Percentiles rank a stretch among this genome's conserved stretches.
Conservation (phyloP, 2,888 invertebrate species). For the Eumerus sabulonum region DNA sequence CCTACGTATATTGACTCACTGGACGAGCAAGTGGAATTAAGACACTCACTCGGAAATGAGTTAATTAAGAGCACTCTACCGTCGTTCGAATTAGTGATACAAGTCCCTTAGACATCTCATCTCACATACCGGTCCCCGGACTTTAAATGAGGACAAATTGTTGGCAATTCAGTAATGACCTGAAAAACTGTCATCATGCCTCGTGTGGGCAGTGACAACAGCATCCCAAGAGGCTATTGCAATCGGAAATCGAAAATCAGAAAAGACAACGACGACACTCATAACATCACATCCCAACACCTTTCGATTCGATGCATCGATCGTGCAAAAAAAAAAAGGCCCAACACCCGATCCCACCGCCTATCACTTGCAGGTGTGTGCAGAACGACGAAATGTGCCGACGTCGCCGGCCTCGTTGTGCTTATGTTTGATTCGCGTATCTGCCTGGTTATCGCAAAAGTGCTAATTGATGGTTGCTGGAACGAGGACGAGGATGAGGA, state of each 20-base stretch:
- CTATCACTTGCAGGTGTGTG: conserved; percentile 54
- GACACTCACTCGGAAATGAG: neutral
- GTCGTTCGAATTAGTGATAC: conserved; percentile 49
- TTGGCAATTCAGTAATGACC: conserved; percentile 39
- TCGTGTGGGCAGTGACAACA: conserved; percentile 48
- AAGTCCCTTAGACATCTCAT: conserved; percentile 36
- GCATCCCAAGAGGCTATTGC: conserved; percentile 42
- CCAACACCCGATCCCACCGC: conserved; percentile 24
- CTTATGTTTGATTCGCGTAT: conserved; percentile 63
- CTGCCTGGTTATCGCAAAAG: conserved; percentile 62
- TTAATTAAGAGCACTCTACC: conserved; percentile 41
- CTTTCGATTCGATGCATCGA: conserved; percentile 1
- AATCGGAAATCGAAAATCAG: conserved; percentile 45
- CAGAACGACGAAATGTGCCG: conserved; percentile 54
- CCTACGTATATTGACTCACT: no score
- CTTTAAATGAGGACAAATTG: conserved; percentile 64
- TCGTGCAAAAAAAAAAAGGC: conserved; percentile 31
- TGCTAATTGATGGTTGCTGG: conserved; percentile 65
- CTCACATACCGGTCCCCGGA: conserved; percentile 27
- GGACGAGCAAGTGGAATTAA: no score
- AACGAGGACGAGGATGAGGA: conserved; percentile 23
- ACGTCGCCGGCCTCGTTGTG: conserved; percentile 41
- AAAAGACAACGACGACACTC: conserved; percentile 42
- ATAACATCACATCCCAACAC: conserved; percentile 44
- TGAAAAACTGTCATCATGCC: conserved; percentile 29